Evolutionary conservation across 1,140 invertebrate genomes (phyloP).

Genomic region (Dendrolimus kikuchii): DNA sequence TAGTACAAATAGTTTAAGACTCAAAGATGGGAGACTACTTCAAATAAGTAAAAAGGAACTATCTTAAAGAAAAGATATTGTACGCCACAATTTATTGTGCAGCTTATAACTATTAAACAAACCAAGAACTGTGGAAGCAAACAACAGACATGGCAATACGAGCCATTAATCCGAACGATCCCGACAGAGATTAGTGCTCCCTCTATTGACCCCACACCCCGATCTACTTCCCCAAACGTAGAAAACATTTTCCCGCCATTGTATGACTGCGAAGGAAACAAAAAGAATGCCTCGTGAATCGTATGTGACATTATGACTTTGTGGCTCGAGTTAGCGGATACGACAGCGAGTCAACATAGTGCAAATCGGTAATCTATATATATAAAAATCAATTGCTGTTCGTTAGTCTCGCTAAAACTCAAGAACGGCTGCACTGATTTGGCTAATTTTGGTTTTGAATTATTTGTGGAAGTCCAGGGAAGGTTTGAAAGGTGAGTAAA

Average conservation of each 20-base stretch:
- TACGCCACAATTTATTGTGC: constrained; percentile 27
- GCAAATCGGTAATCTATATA: no score
- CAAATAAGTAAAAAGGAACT: no score
- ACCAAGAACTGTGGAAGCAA: constrained; percentile 49
- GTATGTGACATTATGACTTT: constrained; percentile 48
- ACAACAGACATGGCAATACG: constrained; percentile 59
- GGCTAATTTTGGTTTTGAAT: no score
- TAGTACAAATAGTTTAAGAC: constrained; percentile 1
- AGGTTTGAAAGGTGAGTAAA: no score
- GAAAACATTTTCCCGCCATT: constrained; percentile 61
- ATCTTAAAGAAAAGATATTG: neutral
- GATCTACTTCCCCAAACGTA: constrained; percentile 35
- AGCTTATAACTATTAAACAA: constrained; percentile 44
- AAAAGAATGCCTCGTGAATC: constrained; percentile 34
- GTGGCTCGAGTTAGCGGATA: constrained; percentile 5
- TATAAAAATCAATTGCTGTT: no score
- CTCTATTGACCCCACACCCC: constrained; percentile 42
- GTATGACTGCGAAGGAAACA: constrained; percentile 49
- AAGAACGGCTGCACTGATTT: no score
- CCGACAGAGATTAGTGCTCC: constrained; percentile 57
- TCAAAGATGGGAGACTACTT: neutral
- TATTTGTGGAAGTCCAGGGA: no score
- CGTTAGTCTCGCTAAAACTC: no score
- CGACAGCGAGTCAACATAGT: constrained; percentile 2
- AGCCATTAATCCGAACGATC: constrained; percentile 64